Evolutionary conservation across 2,797 vertebrate genomes (phyloP).

Genomic region (Sebastes glaucus): DNA sequence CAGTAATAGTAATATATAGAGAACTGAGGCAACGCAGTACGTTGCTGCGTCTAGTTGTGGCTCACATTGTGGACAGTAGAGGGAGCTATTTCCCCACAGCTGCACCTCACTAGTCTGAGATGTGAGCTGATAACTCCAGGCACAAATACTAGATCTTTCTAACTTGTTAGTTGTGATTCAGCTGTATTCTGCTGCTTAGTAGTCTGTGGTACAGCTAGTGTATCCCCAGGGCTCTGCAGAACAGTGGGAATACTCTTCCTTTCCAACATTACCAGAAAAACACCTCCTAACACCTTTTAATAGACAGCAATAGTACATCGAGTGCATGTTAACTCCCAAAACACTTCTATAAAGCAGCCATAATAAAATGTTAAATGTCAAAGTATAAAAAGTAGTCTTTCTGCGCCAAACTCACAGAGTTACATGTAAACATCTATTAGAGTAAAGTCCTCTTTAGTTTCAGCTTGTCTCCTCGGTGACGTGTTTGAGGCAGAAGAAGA

Average conservation of each 20-base stretch:
- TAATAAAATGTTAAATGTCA: neutral
- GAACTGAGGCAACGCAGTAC: neutral
- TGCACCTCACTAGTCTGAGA: neutral
- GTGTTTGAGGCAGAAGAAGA: constrained; percentile 17
- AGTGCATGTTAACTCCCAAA: neutral
- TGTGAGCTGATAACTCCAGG: neutral
- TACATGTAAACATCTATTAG: neutral
- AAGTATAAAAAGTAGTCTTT: neutral
- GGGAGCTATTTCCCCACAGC: constrained; percentile 46
- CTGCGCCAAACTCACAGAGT: neutral
- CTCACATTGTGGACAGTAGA: constrained; percentile 39
- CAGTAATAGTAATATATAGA: neutral
- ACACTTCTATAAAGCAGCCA: neutral
- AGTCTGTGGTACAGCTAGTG: neutral
- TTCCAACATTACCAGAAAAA: neutral
- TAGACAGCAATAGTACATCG: neutral
- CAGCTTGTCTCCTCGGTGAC: neutral
- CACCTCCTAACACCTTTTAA: neutral
- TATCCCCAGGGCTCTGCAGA: neutral
- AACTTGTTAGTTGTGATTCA: neutral
- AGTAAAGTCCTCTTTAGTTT: neutral
- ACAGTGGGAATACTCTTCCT: neutral
- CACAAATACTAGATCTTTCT: neutral
- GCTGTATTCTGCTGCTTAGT: neutral
- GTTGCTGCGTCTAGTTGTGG: neutral